Evolutionary conservation across 2,888 invertebrate genomes (phyloP), one percentile per base, ranked within the genome.

Genomic region (Ophion ellenae): DNA sequence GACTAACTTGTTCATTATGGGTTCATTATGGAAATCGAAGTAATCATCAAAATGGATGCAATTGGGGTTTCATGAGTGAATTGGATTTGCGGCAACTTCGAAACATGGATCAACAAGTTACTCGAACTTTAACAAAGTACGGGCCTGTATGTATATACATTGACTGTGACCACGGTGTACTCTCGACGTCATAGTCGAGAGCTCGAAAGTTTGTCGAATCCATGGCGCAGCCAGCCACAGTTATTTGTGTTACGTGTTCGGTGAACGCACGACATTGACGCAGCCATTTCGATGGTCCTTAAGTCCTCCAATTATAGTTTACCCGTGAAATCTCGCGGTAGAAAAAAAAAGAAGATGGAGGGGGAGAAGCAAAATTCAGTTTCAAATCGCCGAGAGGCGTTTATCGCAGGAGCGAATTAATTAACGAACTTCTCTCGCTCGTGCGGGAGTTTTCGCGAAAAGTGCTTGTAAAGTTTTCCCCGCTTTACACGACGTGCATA

Each of bases 351-450:
- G 28, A 24, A 32, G 2, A n/a, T 32, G 24, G 20, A 20, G 9
- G 64, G 14, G 28, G 32, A 59, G n/a, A 40, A 24, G 70, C 11
- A 40, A 78, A 69, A 69, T 69, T 69, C 45, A n/a, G 28, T 28
- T 63, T 28, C 40, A 9, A 69, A 74, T 28, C 53, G 24, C 70
- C 59, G 40, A 9, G 10, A 73, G 36, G 36, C 76, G 64, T 71
- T 82, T 76, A 71, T 32, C 71, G 66, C 67, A 64, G 32, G 36
- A 80, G 45, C 81, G 81, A 81, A 77, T 84, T 77, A 77, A 84
- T 84, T 73, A 73, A 67, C 76, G 53, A 84, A 81, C 67, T 73
- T 53, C 45, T 64, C 67, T 14, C 2, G 7, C 66, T 64, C 28
- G 47, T 28, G 14, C n/a, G 9, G 14, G 66, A 53, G 47, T 76